Percentiles rank a stretch among this genome's conserved stretches.
phyloP scores from a whole-genome alignment of 2,113 vertebrate species.

The Syngnathus typhle region DNA sequence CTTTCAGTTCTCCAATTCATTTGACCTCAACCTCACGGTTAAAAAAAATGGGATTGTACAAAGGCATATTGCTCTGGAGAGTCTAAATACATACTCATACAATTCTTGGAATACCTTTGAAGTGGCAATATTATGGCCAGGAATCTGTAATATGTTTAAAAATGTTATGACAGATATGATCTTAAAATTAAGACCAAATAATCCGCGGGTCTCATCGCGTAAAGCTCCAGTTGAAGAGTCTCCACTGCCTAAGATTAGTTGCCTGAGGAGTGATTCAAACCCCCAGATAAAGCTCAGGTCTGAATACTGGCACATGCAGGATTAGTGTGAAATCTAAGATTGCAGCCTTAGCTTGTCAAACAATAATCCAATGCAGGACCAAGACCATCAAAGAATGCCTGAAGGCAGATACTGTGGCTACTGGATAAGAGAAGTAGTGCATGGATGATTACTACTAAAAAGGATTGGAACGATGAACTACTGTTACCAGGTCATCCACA shows the following conservation, averaged over 20 bases:
- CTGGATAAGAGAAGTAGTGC: slow-evolving; percentile 20
- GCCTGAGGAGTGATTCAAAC: slow-evolving; percentile 33
- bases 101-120: not conserved
- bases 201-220: slow-evolving; percentile 8
- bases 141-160: not conserved
- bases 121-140: not conserved
- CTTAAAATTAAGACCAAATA: slow-evolving; percentile 13
- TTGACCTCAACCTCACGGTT: no score
- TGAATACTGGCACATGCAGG: slow-evolving; percentile 39
- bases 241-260: slow-evolving; percentile 19
- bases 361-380: slow-evolving; percentile 45
- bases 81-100: not conserved
- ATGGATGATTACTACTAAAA: slow-evolving; percentile 23
- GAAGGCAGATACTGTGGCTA: slow-evolving; percentile 18
- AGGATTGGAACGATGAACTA: slow-evolving; percentile 22
- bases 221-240: slow-evolving; percentile 18
- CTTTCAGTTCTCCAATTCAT: not conserved
- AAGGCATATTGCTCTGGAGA: not conserved
- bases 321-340: slow-evolving; percentile 47
- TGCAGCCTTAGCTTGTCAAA: slow-evolving; percentile 49
- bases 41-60: not conserved
- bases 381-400: slow-evolving; percentile 39
- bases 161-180: slow-evolving; percentile 9
- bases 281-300: slow-evolving; percentile 36
- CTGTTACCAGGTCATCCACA: slow-evolving; percentile 28